Evolutionary conservation across 2,888 invertebrate species (phyloP).

Genomic region (Pseudococcus longispinus): DNA sequence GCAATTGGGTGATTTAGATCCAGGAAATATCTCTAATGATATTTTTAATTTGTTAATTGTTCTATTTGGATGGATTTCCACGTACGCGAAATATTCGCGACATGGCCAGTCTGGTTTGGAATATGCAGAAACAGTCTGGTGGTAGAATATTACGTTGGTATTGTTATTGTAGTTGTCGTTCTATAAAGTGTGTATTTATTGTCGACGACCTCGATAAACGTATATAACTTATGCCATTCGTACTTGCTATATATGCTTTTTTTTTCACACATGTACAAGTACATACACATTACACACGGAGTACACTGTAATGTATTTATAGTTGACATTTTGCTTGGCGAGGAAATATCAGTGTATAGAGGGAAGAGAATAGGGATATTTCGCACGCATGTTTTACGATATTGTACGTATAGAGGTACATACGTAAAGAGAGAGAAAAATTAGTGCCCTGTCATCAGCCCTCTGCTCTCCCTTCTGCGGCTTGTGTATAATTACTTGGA

Average conservation of each 20-base stretch:
- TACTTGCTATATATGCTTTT: background rate
- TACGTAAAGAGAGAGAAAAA: background rate
- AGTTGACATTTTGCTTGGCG: background rate
- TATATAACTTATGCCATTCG: background rate
- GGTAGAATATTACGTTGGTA: background rate
- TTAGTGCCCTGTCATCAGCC: background rate
- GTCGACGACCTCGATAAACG: constrained; percentile 11
- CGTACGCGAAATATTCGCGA: background rate
- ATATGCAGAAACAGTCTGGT: background rate
- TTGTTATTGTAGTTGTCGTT: background rate
- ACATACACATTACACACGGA: too few species aligned
- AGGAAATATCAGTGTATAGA: background rate
- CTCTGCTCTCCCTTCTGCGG: background rate
- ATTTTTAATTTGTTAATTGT: background rate
- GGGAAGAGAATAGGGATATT: background rate
- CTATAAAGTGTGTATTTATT: background rate
- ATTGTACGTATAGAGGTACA: background rate
- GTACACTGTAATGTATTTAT: background rate
- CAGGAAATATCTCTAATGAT: too few species aligned
- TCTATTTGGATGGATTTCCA: background rate
- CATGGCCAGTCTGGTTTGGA: background rate
- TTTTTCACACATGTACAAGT: background rate
- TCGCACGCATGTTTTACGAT: background rate
- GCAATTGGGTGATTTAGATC: too few species aligned
- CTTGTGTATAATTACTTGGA: background rate